Evolutionary conservation across 2,888 invertebrate genomes (phyloP), one percentile per base, ranked within the genome.

Genomic region (Aethes cnicana): DNA sequence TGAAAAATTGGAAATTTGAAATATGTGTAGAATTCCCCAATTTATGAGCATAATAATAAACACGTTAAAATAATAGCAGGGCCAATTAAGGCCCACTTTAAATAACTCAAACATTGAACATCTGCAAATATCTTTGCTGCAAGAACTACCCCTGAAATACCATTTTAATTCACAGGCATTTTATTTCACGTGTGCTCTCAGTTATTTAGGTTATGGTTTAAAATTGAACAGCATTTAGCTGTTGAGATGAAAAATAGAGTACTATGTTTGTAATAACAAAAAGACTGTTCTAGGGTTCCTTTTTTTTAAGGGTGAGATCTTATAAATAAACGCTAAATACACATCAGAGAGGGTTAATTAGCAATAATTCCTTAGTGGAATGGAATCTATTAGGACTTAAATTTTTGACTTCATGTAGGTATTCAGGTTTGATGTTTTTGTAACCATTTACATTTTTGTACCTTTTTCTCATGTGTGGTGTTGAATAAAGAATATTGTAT

Each of bases 221-320:
- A 41, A 55, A 35, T 66, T 1, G 30, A 20, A 39, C 28, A 11
- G 5, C 11, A 36, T 25, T 30, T 33, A 4, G 20, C 17, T 23
- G 9, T 8, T 4, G 21, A 41, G 28, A 32, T 37, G 58, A 35
- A 57, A 28, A 33, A 33, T 47, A 57, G 57, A 74, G 77, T 75
- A 68, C 76, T 68, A 77, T 62, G 68, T 73, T 74, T 71, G 71
- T 63, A 63, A 60, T 63, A 61, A 72, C 67, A 73, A 72, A 71
- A 74, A 72, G 64, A 61, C 56, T 49, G 55, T 21, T 32, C 48
- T 43, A 26, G 43, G 32, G 47, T 18, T 33, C 52, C 18, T 3
- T 35, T 9, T 8, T 16, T 8, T n/a, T n/a, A n/a, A n/a, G n/a
- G n/a, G n/a, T n/a, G n/a, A n/a, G n/a, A n/a, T n/a, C n/a, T n/a